These are phyloP conservation scores for Austrolebias charrua DNA, from an alignment of 2,797 vertebrate species.

Conservation along the genomic window DNA sequence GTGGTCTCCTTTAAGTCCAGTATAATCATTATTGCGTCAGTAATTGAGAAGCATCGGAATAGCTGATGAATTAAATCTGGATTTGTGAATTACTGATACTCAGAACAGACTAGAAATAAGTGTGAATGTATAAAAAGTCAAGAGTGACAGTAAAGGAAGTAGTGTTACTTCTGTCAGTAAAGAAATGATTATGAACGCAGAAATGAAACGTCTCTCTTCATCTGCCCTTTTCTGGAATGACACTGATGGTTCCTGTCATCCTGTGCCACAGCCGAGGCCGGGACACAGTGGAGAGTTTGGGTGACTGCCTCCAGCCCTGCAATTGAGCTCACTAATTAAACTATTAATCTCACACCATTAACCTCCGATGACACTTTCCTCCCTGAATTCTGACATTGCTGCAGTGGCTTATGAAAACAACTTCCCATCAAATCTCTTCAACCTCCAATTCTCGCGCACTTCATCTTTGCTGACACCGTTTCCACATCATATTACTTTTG, in stretches of 20 bases:
- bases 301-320: constrained; percentile 65
- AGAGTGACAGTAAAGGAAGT: constrained; percentile 3
- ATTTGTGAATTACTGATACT: background rate
- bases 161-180: constrained; percentile 20
- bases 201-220: constrained; percentile 38
- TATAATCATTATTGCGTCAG: too few species aligned
- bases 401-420: constrained; percentile 55
- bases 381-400: constrained; percentile 60
- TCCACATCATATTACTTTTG: constrained; percentile 7
- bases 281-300: constrained; percentile 61
- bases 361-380: constrained; percentile 67
- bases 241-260: constrained; percentile 49
- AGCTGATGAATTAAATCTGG: constrained; percentile 15
- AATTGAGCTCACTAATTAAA: constrained; percentile 76
- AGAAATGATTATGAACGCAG: constrained; percentile 18
- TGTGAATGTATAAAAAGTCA: constrained; percentile 2
- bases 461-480: constrained; percentile 25
- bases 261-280: constrained; percentile 47
- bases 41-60: background rate
- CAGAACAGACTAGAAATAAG: constrained; percentile 9
- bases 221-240: constrained; percentile 65
- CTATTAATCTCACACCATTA: constrained; percentile 82
- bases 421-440: constrained; percentile 36
- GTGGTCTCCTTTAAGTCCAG: too few species aligned
- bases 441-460: constrained; percentile 24